Evolutionary conservation across 1,140 invertebrate species (phyloP), one percentile per base, ranked within the genome.

Genomic region (Medauroidea extradentata): DNA sequence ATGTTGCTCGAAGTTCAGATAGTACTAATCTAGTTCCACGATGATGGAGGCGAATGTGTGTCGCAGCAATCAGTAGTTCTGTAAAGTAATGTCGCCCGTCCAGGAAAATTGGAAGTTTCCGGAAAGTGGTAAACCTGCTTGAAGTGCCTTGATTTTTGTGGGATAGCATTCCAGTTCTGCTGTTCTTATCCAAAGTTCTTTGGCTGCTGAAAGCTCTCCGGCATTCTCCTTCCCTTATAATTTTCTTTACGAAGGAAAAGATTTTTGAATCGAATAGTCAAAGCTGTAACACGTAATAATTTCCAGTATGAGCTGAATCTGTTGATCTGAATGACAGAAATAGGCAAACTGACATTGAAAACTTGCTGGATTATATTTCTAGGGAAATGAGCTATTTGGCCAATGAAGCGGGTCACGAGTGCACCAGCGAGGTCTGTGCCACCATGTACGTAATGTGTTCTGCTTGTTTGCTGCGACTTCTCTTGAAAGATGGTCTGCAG

Each of bases 271-370:
- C n/a, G n/a, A n/a, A n/a, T n/a, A n/a, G n/a, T n/a, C n/a, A n/a
- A n/a, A n/a, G n/a, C n/a, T n/a, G n/a, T n/a, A n/a, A n/a, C n/a
- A n/a, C n/a, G n/a, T n/a, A n/a, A n/a, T n/a, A n/a, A n/a, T n/a
- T n/a, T n/a, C n/a, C 46, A 49, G n/a, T 49, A 49, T 16, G 46
- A 49, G n/a, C 46, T 49, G n/a, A 3, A 49, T 49, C n/a, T 49
- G 19, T 16, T 3, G 24, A 2, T 3, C 13, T 49, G 2, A 4
- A 49, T 11, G 2, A 49, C 11, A 1, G 2, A 2, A 21, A 13
- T 11, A 16, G n/a, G 46, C 3, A 11, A 3, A 21, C 24, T 13
- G 11, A 49, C 11, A 2, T 2, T 4, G 24, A 49, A 11, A 1
- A 49, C n/a, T 14, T 49, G 2, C 1, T 49, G 14, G 3, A 13